Percentiles rank a stretch among this genome's conserved stretches.
Conservation (phyloP, 2,888 invertebrate genomes). For the Eupeodes luniger region DNA sequence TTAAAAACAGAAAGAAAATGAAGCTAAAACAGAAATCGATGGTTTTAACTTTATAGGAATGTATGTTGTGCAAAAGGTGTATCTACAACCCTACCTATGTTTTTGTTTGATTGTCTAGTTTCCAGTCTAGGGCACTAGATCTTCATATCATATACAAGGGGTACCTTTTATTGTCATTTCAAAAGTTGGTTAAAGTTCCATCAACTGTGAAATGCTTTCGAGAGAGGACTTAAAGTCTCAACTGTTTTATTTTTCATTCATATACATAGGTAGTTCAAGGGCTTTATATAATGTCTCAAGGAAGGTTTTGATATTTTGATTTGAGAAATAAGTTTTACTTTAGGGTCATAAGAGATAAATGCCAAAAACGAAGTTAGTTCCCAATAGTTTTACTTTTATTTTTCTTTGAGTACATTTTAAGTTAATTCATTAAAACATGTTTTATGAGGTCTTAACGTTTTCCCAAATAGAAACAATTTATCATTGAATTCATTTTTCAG, state of each 20-base stretch:
- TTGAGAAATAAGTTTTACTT: no score
- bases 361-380: no score
- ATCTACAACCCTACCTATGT: background rate
- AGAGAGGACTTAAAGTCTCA: background rate
- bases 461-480: no score
- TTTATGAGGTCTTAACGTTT: no score
- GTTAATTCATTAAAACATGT: no score
- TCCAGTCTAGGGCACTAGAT: constrained; percentile 39
- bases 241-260: background rate
- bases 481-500: no score
- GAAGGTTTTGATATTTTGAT: no score
- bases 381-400: no score
- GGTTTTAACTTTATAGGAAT: background rate
- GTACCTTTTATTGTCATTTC: background rate
- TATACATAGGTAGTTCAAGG: background rate
- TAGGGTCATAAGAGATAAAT: no score
- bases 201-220: background rate
- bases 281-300: no score
- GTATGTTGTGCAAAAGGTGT: background rate
- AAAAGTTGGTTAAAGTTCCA: constrained; percentile 3
- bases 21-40: constrained; percentile 39
- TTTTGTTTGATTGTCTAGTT: constrained; percentile 32
- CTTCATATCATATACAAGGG: background rate
- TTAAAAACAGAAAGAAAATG: background rate
- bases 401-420: no score